phyloP scores from a whole-genome alignment of 2,888 invertebrate species.

The Chelonus formosanus region DNA sequence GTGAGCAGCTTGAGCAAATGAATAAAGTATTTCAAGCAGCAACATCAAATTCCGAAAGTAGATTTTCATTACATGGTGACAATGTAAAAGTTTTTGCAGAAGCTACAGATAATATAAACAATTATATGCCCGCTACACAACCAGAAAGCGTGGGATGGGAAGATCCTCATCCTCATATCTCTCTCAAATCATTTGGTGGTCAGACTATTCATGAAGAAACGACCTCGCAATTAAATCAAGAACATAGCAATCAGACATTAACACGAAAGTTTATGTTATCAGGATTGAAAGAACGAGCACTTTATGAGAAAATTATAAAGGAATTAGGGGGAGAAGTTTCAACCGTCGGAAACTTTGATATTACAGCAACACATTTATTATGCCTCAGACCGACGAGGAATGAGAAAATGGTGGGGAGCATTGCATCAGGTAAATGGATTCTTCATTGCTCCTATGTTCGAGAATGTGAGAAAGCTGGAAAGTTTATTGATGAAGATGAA shows the following conservation, averaged over 20 bases:
- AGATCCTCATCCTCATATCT: conserved; percentile 64
- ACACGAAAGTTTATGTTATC: conserved; percentile 59
- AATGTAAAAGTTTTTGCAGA: conserved; percentile 49
- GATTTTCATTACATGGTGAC: conserved; percentile 52
- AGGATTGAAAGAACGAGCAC: conserved; percentile 66
- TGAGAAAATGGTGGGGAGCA: conserved; percentile 86
- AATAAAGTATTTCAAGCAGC: conserved; percentile 52
- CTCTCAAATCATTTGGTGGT: not conserved
- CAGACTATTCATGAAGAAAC: not conserved
- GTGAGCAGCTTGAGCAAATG: conserved; percentile 55
- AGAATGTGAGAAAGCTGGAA: conserved; percentile 70
- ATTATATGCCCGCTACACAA: conserved; percentile 65
- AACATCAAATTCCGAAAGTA: conserved; percentile 51
- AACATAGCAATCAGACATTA: not conserved
- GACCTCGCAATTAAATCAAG: not conserved
- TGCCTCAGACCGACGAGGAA: conserved; percentile 80
- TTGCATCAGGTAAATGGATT: conserved; percentile 91
- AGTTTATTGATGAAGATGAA: conserved; percentile 78
- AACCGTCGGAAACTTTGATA: conserved; percentile 70
- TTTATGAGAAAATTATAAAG: conserved; percentile 69
- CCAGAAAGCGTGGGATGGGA: conserved; percentile 79
- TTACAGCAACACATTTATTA: conserved; percentile 78
- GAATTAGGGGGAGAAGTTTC: conserved; percentile 74
- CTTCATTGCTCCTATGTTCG: conserved; percentile 82
- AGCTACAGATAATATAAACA: conserved; percentile 40